A percentile compares a stretch with the other conserved stretches of the same genome.
Evolutionary conservation across 2,113 vertebrate species (phyloP).

Genomic region (Engystomops pustulosus): DNA sequence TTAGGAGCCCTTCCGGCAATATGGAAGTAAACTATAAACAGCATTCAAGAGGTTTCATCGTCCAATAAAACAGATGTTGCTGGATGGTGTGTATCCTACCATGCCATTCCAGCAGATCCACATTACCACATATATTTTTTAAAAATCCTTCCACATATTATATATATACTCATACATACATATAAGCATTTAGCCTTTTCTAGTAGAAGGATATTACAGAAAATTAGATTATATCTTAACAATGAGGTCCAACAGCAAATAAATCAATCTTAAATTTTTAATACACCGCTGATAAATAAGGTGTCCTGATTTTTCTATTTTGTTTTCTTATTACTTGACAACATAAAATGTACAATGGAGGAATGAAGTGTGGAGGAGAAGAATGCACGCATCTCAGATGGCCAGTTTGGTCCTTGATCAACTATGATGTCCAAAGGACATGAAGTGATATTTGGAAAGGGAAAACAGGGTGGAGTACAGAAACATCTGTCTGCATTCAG

Average conservation of each 20-base stretch:
- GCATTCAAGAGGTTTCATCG: background rate
- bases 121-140: too few relatives aligned
- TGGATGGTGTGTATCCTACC: background rate
- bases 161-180: too few relatives aligned
- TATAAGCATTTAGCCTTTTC: too few relatives aligned
- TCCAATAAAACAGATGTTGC: background rate
- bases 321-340: too few relatives aligned
- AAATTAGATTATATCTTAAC: background rate
- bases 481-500: slow-evolving; percentile 34
- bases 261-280: too few relatives aligned
- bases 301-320: too few relatives aligned
- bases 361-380: background rate
- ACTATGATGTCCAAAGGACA: slow-evolving; percentile 27
- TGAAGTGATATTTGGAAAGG: slow-evolving; percentile 29
- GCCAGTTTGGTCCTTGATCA: slow-evolving; percentile 1
- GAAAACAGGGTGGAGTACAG: slow-evolving; percentile 26
- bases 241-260: too few relatives aligned
- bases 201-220: too few relatives aligned
- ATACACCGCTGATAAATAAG: too few relatives aligned
- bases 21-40: background rate
- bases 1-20: background rate
- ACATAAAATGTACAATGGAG: background rate
- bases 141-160: too few relatives aligned
- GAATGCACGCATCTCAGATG: background rate
- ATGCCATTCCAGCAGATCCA: too few relatives aligned